These are phyloP conservation scores for Halictus rubicundus DNA, from an alignment of 1,140 invertebrate genomes.

Conservation along the genomic window DNA sequence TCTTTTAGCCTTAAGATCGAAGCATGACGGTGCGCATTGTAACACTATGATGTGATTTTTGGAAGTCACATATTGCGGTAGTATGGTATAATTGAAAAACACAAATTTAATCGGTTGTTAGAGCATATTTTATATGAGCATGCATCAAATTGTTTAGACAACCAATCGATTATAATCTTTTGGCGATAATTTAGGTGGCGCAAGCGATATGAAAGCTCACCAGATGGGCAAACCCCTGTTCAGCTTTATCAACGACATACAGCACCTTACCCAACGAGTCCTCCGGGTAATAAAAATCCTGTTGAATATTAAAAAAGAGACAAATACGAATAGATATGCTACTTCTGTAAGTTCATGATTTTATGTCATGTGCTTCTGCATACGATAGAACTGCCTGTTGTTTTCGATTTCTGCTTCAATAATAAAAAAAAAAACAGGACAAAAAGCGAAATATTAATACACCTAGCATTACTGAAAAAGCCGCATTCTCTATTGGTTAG, in stretches of 20 bases:
- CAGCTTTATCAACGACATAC: conserved; percentile 78
- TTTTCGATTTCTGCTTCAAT: conserved; percentile 47
- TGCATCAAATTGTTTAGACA: conserved; percentile 53
- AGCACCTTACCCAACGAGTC: conserved; percentile 79
- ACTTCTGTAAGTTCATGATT: conserved; percentile 40
- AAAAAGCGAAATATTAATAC: conserved; percentile 52
- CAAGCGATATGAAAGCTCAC: conserved; percentile 77
- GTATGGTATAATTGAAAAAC: conserved; percentile 15
- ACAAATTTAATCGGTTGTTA: conserved; percentile 30
- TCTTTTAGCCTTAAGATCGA: conserved; percentile 15
- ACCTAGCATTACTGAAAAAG: conserved; percentile 33
- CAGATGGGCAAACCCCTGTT: conserved; percentile 72
- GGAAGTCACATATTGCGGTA: neutral
- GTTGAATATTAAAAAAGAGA: conserved; percentile 74
- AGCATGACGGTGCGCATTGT: conserved; percentile 21
- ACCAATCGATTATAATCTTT: conserved; percentile 43
- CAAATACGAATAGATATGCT: conserved; percentile 54
- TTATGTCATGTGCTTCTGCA: conserved; percentile 35
- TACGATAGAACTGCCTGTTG: conserved; percentile 35
- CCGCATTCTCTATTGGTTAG: conserved; percentile 27
- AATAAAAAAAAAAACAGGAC: conserved; percentile 42
- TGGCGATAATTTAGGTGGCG: conserved; percentile 58
- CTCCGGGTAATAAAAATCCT: conserved; percentile 77
- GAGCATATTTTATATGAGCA: conserved; percentile 51
- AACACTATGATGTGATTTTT: conserved; percentile 10